These are phyloP conservation scores for Fistularia tabacaria DNA, from an alignment of 2,797 vertebrate species.

Conservation along the genomic window DNA sequence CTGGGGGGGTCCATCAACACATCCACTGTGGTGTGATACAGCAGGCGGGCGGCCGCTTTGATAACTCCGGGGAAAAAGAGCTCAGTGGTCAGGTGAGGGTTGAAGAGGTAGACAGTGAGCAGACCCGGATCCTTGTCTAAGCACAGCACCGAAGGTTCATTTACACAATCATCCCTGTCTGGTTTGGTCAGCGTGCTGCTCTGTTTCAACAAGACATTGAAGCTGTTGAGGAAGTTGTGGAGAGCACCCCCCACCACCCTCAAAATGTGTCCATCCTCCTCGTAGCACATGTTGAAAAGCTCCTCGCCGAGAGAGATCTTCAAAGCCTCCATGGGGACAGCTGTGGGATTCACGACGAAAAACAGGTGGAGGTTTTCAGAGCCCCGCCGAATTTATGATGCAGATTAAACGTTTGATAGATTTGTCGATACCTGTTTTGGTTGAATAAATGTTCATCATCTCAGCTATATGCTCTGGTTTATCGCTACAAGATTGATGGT, in stretches of 20 bases:
- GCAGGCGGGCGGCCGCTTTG: constrained; percentile 86
- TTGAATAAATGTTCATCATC: constrained; percentile 80
- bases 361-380: constrained; percentile 2
- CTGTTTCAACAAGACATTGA: constrained; percentile 93
- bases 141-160: constrained; percentile 90
- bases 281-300: constrained; percentile 91
- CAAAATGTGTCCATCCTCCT: constrained; percentile 92
- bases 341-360: constrained; percentile 58
- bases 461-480: constrained; percentile 82
- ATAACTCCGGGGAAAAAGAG: constrained; percentile 92
- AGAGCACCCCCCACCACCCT: constrained; percentile 93
- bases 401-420: neutral
- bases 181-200: constrained; percentile 64
- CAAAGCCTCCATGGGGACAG: constrained; percentile 77
- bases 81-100: constrained; percentile 84
- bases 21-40: constrained; percentile 82
- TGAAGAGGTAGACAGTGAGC: constrained; percentile 94
- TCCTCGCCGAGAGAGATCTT: constrained; percentile 87
- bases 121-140: constrained; percentile 91
- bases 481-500: constrained; percentile 72
- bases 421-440: constrained; percentile 79
- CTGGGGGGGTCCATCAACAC: constrained; percentile 79
- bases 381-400: neutral
- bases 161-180: constrained; percentile 73
- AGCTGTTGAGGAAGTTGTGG: constrained; percentile 97